These are phyloP conservation scores for Coracias cyanogaster DNA, from an alignment of 2,797 vertebrate species.

Conservation along the genomic window DNA sequence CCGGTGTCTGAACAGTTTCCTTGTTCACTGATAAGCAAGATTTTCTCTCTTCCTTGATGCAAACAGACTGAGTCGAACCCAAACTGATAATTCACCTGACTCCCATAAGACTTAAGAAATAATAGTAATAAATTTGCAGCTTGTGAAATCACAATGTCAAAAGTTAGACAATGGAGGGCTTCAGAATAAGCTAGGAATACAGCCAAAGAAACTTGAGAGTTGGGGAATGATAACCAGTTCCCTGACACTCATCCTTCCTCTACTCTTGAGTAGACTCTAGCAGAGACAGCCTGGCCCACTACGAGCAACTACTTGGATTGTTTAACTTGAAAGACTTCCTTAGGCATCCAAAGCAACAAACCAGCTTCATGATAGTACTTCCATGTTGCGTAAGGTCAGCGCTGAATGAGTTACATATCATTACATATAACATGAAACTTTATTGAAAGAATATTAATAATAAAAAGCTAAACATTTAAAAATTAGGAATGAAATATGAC, in stretches of 20 bases:
- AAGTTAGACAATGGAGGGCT: not conserved
- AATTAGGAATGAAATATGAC: not conserved
- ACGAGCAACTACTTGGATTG: not conserved
- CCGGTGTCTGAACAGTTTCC: not conserved
- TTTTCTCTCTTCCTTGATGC: not conserved
- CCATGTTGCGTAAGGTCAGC: not conserved
- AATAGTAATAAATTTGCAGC: not conserved
- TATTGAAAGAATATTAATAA: not conserved
- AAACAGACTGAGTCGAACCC: not conserved
- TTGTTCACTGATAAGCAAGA: not conserved
- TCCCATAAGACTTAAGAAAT: not conserved
- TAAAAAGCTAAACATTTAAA: not conserved
- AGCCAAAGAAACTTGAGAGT: not conserved
- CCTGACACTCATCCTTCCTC: not conserved
- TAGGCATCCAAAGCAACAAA: not conserved
- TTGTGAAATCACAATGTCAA: not conserved
- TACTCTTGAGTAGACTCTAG: not conserved
- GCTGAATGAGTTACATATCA: not conserved
- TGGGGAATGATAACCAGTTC: not conserved
- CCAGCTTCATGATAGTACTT: not conserved
- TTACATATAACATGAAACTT: not conserved
- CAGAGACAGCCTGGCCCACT: not conserved
- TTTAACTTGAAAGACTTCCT: not conserved
- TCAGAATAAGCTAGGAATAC: not conserved
- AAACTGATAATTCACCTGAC: not conserved